phyloP scores from a whole-genome alignment of 2,113 vertebrate genomes.

The Naja naja region DNA sequence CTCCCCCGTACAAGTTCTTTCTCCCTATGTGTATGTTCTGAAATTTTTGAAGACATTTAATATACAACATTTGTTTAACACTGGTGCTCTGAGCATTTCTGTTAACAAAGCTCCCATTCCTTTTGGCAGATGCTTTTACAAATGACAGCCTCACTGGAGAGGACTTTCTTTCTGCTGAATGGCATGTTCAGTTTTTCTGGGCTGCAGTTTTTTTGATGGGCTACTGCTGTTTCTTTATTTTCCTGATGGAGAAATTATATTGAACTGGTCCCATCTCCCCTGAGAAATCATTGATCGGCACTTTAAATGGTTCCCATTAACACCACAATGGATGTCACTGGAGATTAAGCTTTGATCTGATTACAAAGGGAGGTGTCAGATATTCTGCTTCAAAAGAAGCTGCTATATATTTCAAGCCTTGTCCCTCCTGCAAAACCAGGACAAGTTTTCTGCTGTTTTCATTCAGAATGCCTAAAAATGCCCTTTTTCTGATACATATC shows the following conservation, averaged over 20 bases:
- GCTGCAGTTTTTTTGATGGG: background rate
- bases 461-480: constrained; percentile 8
- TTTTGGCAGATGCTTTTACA: background rate
- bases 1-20: background rate
- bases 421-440: background rate
- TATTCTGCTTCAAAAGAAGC: constrained; percentile 2
- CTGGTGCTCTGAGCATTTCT: background rate
- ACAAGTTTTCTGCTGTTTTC: constrained; percentile 23
- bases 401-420: rapidly evolving
- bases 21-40: background rate
- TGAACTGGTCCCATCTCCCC: constrained; percentile 30
- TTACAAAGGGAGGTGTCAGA: constrained; percentile 20
- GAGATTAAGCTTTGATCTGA: constrained; percentile 25
- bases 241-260: background rate
- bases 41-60: background rate
- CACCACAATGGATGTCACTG: constrained; percentile 28
- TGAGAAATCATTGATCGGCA: constrained; percentile 39
- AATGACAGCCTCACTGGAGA: background rate
- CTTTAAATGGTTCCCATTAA: constrained; percentile 54
- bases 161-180: background rate
- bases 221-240: background rate
- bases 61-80: background rate
- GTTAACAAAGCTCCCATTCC: background rate
- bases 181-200: constrained; percentile 21
- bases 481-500: background rate